Evolutionary conservation across 2,797 vertebrate species (phyloP).

Genomic region (Thaleichthys pacificus): DNA sequence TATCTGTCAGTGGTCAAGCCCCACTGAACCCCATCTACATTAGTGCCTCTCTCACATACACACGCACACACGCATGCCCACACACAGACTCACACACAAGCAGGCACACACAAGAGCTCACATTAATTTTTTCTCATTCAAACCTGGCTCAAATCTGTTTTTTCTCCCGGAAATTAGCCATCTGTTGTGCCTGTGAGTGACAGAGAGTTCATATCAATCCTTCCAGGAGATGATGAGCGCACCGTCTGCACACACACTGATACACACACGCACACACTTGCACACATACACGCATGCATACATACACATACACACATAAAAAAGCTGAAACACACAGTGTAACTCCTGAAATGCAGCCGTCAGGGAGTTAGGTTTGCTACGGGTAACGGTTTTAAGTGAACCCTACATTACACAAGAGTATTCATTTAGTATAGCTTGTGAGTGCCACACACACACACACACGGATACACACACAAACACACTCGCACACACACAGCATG

Average conservation of each 20-base stretch:
- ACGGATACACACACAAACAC: neutral
- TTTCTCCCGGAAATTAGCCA: constrained; percentile 79
- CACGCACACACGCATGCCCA: constrained; percentile 28
- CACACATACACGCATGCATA: constrained; percentile 51
- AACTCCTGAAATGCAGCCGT: constrained; percentile 57
- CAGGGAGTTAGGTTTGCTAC: constrained; percentile 63
- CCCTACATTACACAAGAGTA: constrained; percentile 61
- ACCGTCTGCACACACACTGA: constrained; percentile 69
- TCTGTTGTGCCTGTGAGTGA: constrained; percentile 79
- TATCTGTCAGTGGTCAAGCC: constrained; percentile 80
- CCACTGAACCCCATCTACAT: constrained; percentile 75
- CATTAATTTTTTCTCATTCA: constrained; percentile 68
- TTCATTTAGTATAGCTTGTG: constrained; percentile 50
- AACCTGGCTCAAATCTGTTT: constrained; percentile 79
- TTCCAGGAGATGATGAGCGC: constrained; percentile 78
- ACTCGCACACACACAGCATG: constrained; percentile 34
- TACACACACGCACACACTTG: constrained; percentile 23
- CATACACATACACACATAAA: constrained; percentile 23
- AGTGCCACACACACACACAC: too few relatives aligned
- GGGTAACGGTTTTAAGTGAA: constrained; percentile 65
- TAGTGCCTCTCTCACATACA: constrained; percentile 61
- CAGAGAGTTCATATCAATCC: constrained; percentile 81
- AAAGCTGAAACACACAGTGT: neutral
- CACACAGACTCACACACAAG: constrained; percentile 16
- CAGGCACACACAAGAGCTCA: neutral